These are phyloP conservation scores for Semnornis frantzii DNA, from an alignment of 2,113 vertebrate genomes.

Conservation along the genomic window DNA sequence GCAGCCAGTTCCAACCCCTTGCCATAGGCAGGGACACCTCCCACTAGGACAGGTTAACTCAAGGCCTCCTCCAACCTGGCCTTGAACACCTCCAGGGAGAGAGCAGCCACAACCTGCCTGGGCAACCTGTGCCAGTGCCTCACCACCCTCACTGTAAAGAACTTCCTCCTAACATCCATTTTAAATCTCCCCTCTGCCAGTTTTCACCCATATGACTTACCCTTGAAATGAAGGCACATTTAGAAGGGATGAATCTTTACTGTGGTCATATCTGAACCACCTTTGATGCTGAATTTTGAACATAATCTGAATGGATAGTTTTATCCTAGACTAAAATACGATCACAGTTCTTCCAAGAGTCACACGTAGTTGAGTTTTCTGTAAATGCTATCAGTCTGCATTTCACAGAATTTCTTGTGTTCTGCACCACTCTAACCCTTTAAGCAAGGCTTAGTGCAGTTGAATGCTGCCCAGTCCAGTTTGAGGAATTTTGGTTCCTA, in stretches of 20 bases:
- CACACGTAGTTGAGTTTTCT: constrained; percentile 14
- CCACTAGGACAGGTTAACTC: no score
- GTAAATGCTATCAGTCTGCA: constrained; percentile 5
- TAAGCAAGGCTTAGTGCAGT: neutral
- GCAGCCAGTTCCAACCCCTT: no score
- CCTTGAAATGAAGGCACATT: constrained; percentile 6
- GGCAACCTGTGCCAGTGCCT: no score
- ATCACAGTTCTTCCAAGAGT: constrained; percentile 29
- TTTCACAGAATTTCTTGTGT: neutral
- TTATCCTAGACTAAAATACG: constrained; percentile 6
- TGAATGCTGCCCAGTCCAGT: neutral
- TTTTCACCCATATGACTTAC: constrained; percentile 4
- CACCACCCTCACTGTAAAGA: no score
- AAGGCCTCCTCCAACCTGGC: no score
- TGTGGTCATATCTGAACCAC: neutral
- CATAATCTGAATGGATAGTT: constrained; percentile 21
- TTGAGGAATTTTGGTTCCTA: neutral
- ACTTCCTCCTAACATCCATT: no score
- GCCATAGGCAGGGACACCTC: no score
- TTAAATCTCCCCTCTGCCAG: no score
- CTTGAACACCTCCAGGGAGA: no score
- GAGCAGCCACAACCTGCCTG: no score
- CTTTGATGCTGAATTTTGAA: constrained; percentile 31
- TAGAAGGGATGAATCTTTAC: constrained; percentile 29
- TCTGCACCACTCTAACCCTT: neutral